phyloP scores from a whole-genome alignment of 2,888 invertebrate genomes.

The Macaria notata region DNA sequence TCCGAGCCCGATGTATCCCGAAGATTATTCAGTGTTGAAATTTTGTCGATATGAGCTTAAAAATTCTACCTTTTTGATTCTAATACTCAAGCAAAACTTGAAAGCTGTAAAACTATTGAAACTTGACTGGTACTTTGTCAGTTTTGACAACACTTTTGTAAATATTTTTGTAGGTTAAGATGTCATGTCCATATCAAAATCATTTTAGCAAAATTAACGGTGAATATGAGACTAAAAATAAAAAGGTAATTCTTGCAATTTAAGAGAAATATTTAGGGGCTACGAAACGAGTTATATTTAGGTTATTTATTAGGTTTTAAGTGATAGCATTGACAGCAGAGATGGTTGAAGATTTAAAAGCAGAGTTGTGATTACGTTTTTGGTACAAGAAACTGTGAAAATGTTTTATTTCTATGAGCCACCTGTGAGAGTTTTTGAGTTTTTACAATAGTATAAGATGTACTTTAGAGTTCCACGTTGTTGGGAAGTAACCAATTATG shows the following conservation, averaged over 20 bases:
- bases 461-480: too few relatives aligned
- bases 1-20: too few relatives aligned
- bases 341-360: slow-evolving; percentile 30
- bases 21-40: too few relatives aligned
- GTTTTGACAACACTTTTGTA: slow-evolving; percentile 27
- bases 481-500: too few relatives aligned
- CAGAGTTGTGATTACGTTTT: not conserved
- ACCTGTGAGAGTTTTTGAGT: slow-evolving; percentile 42
- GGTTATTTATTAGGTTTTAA: not conserved
- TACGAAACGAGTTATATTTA: not conserved
- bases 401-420: slow-evolving; percentile 39
- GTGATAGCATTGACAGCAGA: slow-evolving; percentile 39
- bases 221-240: slow-evolving; percentile 48
- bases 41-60: too few relatives aligned
- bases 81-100: too few relatives aligned
- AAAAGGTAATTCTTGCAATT: slow-evolving; percentile 43
- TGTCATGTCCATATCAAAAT: slow-evolving; percentile 79
- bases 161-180: slow-evolving; percentile 57
- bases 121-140: slow-evolving; percentile 7
- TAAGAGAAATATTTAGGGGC: too few relatives aligned
- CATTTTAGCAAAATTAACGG: slow-evolving; percentile 57
- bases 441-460: too few relatives aligned
- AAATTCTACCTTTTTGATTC: too few relatives aligned
- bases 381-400: not conserved
- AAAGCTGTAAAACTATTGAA: too few relatives aligned